Conservation (phyloP, 2,797 vertebrate genomes). For the Pseudopleuronectes americanus region DNA sequence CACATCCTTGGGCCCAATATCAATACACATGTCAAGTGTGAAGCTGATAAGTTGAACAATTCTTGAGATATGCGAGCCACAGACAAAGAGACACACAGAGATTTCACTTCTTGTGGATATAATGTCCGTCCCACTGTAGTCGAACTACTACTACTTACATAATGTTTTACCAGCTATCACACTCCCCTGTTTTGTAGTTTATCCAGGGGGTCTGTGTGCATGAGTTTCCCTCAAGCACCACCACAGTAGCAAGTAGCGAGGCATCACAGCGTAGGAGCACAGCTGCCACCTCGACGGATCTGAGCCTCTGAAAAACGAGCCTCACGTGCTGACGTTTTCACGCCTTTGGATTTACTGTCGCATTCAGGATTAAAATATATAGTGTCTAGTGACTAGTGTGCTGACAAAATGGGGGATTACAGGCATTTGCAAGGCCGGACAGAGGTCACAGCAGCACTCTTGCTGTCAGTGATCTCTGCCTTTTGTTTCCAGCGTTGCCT, state of each 20-base stretch:
- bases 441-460: constrained; percentile 1
- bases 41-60: too few species aligned
- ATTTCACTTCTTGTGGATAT: too few species aligned
- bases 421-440: background rate
- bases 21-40: too few species aligned
- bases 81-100: too few species aligned
- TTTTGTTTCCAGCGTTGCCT: constrained; percentile 23
- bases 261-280: constrained; percentile 21
- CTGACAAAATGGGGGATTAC: background rate
- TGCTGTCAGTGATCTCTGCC: constrained; percentile 11
- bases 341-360: constrained; percentile 2
- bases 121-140: background rate
- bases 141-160: too few species aligned
- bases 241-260: too few species aligned
- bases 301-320: constrained; percentile 1
- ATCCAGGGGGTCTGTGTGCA: background rate
- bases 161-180: background rate
- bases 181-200: background rate
- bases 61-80: too few species aligned
- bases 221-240: background rate
- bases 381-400: background rate
- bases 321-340: background rate
- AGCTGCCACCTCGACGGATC: constrained; percentile 45
- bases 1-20: too few species aligned
- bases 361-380: background rate